phyloP scores from a whole-genome alignment of 1,140 invertebrate genomes.

The Hormaphis cornu region DNA sequence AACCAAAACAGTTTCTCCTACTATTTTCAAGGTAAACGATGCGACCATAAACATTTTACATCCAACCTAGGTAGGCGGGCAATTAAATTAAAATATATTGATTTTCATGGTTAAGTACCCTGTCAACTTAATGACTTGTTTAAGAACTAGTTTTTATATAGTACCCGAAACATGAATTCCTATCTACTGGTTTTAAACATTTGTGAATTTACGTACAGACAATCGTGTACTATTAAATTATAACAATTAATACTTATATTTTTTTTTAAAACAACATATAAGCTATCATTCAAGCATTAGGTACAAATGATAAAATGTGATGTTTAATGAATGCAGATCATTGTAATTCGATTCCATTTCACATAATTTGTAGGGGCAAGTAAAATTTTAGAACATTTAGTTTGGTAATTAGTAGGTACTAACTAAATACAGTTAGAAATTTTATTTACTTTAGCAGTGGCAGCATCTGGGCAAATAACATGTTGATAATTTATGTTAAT shows the following conservation, averaged over 20 bases:
- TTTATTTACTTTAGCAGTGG: conserved; percentile 76
- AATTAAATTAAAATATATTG: background rate
- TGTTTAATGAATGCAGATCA: no score
- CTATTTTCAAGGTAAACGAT: background rate
- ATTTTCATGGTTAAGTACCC: background rate
- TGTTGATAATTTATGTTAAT: conserved; percentile 98
- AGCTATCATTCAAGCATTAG: no score
- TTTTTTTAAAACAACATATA: background rate
- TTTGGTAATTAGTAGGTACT: no score
- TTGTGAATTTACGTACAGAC: background rate
- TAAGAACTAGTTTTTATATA: no score
- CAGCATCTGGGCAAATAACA: conserved; percentile 84
- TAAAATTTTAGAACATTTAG: background rate
- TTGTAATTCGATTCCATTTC: no score
- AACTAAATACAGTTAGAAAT: background rate
- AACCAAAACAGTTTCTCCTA: background rate
- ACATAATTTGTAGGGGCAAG: no score
- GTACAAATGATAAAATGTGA: no score
- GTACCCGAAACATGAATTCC: background rate
- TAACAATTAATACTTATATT: background rate
- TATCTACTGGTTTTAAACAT: background rate
- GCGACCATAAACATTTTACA: background rate
- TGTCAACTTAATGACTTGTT: background rate
- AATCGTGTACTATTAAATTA: background rate
- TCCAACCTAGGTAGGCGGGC: background rate